Conservation (phyloP, 2,113 vertebrate genomes). For the Petroica traversi region DNA sequence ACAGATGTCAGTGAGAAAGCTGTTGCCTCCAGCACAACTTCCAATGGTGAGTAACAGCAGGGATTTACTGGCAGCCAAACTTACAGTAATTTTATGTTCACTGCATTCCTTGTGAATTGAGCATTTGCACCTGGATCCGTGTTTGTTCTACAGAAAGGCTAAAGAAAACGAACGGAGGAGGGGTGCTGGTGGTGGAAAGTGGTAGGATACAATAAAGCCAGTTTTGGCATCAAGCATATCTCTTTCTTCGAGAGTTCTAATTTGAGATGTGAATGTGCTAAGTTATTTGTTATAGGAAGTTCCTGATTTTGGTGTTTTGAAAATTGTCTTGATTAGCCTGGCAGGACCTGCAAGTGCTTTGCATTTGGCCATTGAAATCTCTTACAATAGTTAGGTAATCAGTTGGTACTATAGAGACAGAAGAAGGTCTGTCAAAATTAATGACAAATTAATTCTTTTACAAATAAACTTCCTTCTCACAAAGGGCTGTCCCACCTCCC, state of each 20-base stretch:
- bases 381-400: slow-evolving; percentile 22
- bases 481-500: not conserved
- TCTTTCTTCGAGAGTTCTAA: slow-evolving; percentile 67
- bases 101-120: slow-evolving; percentile 66
- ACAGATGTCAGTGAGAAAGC: slow-evolving; percentile 98
- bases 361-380: slow-evolving; percentile 41
- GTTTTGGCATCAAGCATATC: slow-evolving; percentile 7
- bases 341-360: slow-evolving; percentile 37
- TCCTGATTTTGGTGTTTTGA: slow-evolving; percentile 60
- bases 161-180: not conserved
- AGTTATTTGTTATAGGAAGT: slow-evolving; percentile 71
- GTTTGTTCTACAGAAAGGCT: slow-evolving; percentile 46
- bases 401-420: slow-evolving; percentile 39
- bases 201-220: slow-evolving; percentile 20
- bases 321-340: slow-evolving; percentile 63
- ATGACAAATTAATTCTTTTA: not conserved
- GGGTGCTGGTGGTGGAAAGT: not conserved
- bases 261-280: slow-evolving; percentile 65
- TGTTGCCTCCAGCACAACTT: slow-evolving; percentile 97
- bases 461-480: not conserved
- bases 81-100: slow-evolving; percentile 51
- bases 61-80: slow-evolving; percentile 65
- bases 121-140: slow-evolving; percentile 65
- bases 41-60: slow-evolving; percentile 86
- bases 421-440: slow-evolving; percentile 42